Evolutionary conservation across 2,888 invertebrate genomes (phyloP).

Genomic region (Nephrotoma guestfalica): DNA sequence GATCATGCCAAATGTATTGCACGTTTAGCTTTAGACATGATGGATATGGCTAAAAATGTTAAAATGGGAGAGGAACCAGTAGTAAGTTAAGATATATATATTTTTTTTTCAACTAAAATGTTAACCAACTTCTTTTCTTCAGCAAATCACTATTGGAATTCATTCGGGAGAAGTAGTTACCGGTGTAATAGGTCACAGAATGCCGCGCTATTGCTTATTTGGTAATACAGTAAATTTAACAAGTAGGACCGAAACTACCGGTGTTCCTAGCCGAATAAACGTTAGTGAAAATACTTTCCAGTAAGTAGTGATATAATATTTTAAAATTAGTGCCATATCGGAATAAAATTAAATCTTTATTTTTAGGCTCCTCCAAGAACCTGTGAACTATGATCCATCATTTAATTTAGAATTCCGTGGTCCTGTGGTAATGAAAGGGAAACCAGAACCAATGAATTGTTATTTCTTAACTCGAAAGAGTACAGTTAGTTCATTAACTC

Average conservation of each 20-base stretch:
- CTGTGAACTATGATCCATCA: conserved; percentile 66
- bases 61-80: conserved; percentile 77
- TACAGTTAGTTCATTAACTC: neutral
- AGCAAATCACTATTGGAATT: conserved; percentile 88
- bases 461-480: conserved; percentile 56
- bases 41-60: conserved; percentile 81
- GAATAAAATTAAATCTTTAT: neutral
- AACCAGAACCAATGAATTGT: conserved; percentile 85
- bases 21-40: conserved; percentile 81
- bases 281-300: conserved; percentile 84
- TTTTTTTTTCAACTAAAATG: neutral
- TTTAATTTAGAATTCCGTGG: conserved; percentile 77
- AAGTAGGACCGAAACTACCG: conserved; percentile 86
- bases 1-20: conserved; percentile 87
- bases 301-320: conserved; percentile 35
- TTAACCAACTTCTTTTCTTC: conserved; percentile 11
- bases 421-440: conserved; percentile 84
- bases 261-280: conserved; percentile 74
- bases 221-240: conserved; percentile 91
- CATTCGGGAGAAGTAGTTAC: conserved; percentile 91
- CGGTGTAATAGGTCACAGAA: conserved; percentile 85
- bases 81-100: conserved; percentile 38
- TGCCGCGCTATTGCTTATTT: conserved; percentile 86
- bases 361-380: neutral
- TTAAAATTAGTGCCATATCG: neutral